A percentile compares a stretch with the other conserved stretches of the same genome.
These are phyloP conservation scores for Solenodon paradoxus DNA, from an alignment of 2,113 vertebrate species.

Conservation along the genomic window DNA sequence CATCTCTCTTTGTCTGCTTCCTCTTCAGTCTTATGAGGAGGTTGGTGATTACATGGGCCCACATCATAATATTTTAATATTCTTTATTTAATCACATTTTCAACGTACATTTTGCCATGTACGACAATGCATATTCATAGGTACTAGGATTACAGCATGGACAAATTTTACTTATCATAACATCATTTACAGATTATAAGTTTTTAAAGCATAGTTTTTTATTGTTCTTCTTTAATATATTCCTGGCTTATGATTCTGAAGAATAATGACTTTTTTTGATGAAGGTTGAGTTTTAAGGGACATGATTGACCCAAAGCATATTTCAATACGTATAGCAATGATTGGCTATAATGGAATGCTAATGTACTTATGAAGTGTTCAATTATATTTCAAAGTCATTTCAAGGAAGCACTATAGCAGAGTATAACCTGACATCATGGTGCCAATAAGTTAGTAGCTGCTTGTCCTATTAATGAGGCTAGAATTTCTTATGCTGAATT, in stretches of 20 bases:
- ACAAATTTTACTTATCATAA: neutral
- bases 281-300: neutral
- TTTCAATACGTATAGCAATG: neutral
- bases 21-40: neutral
- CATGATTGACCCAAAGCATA: neutral
- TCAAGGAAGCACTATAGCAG: neutral
- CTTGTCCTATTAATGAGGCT: neutral
- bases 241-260: neutral
- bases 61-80: neutral
- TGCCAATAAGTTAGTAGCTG: neutral
- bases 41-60: neutral
- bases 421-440: neutral
- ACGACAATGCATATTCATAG: neutral
- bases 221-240: neutral
- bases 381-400: conserved; percentile 52
- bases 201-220: neutral
- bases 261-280: neutral
- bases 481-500: conserved; percentile 2
- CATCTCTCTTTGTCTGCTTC: neutral
- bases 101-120: neutral
- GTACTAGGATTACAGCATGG: rapidly evolving
- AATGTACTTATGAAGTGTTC: conserved; percentile 49
- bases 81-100: neutral
- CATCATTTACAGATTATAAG: neutral
- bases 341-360: neutral